A percentile compares a stretch with the other conserved stretches of the same genome.
These are phyloP conservation scores for Drosophila leontia DNA, from an alignment of 1,140 invertebrate genomes.

Conservation along the genomic window DNA sequence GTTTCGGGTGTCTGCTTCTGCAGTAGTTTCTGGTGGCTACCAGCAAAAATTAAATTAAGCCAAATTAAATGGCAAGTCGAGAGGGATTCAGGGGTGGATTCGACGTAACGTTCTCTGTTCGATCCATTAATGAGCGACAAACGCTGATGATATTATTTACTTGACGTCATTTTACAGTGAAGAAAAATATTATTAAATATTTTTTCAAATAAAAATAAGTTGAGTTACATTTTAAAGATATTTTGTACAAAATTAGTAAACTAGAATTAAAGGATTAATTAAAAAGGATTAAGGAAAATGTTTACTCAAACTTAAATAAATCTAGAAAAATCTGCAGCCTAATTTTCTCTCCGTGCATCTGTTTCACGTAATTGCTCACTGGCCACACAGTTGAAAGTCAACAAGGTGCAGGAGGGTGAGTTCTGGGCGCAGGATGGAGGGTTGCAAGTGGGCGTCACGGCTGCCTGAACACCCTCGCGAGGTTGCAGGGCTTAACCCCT, in stretches of 20 bases:
- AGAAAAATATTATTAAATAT: not conserved
- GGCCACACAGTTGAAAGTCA: slow-evolving; percentile 77
- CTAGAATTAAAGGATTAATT: too few species aligned
- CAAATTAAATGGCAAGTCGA: slow-evolving; percentile 70
- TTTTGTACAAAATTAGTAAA: not conserved
- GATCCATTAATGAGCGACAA: slow-evolving; percentile 75
- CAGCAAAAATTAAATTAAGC: slow-evolving; percentile 78
- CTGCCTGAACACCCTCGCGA: slow-evolving; percentile 70
- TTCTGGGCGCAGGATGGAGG: slow-evolving; percentile 42
- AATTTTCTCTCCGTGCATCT: slow-evolving; percentile 20
- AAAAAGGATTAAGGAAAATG: too few species aligned
- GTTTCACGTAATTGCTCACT: slow-evolving; percentile 59
- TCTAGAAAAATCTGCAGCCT: too few species aligned
- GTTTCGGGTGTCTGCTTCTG: not conserved
- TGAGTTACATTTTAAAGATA: not conserved
- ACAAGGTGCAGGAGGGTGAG: slow-evolving; percentile 23
- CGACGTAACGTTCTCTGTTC: slow-evolving; percentile 5
- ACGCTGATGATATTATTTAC: slow-evolving; percentile 76
- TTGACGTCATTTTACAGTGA: slow-evolving; percentile 31
- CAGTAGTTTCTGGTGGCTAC: slow-evolving; percentile 43
- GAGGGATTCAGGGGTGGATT: slow-evolving; percentile 28
- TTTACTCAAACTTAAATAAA: not conserved
- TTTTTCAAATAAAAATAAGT: too few species aligned
- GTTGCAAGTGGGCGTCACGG: slow-evolving; percentile 69
- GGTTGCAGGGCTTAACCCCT: slow-evolving; percentile 33